Conservation (phyloP, 2,888 invertebrate species). For the Leptogaster cylindrica region DNA sequence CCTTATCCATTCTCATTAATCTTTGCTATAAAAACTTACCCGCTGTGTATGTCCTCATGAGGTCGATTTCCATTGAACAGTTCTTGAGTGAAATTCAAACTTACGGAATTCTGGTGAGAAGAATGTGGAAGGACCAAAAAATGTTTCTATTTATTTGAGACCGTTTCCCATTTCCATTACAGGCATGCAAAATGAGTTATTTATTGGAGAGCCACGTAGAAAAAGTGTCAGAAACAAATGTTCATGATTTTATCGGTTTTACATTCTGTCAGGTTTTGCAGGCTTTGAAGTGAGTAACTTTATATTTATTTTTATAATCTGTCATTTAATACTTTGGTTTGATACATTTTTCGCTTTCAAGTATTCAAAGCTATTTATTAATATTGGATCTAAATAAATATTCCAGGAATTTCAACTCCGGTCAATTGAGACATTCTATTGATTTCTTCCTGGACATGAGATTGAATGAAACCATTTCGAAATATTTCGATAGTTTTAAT, state of each 20-base stretch:
- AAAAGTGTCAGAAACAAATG: conserved; percentile 39
- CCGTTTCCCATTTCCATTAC: neutral
- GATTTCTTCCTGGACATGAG: conserved; percentile 46
- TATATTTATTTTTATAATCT: too few relatives aligned
- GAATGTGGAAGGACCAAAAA: neutral
- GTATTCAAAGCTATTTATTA: too few relatives aligned
- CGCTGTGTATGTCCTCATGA: conserved; percentile 27
- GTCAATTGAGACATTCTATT: conserved; percentile 41
- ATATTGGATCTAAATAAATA: too few relatives aligned
- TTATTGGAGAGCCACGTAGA: conserved; percentile 43
- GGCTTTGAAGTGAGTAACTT: conserved; percentile 38
- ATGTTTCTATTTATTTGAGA: neutral
- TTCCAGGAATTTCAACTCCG: conserved; percentile 37
- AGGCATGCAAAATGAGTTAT: conserved; percentile 46
- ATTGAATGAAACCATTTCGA: too few relatives aligned
- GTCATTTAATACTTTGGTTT: too few relatives aligned
- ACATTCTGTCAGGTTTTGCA: conserved; percentile 40
- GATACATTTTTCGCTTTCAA: too few relatives aligned
- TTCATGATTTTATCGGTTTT: conserved; percentile 45
- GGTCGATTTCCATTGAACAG: conserved; percentile 13
- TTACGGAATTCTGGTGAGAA: conserved; percentile 34
- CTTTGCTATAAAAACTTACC: conserved; percentile 46
- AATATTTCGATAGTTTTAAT: too few relatives aligned
- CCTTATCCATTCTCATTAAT: conserved; percentile 41
- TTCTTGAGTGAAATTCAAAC: conserved; percentile 37